Evolutionary conservation across 2,113 vertebrate genomes (phyloP), one percentile per base, ranked within the genome.

Genomic region (Mobula birostris): DNA sequence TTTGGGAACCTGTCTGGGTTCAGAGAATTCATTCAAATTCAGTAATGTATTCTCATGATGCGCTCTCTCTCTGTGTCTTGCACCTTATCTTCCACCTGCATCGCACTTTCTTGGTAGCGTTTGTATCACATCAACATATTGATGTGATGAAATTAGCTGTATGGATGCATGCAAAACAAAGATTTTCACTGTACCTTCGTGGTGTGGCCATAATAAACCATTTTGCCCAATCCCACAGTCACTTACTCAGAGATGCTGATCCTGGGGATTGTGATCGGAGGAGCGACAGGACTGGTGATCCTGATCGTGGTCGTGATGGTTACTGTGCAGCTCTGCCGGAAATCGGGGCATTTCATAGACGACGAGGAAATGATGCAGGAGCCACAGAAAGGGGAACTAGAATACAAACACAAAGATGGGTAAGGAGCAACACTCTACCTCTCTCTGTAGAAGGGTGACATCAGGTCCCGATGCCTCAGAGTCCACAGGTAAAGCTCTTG

Each of bases 201-300:
- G 48, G 48, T 48, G 48, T 48, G 48, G 48, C 48, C 1, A 1
- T 48, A 48, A 48, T 48, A 48, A 48, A 48, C 48, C 48, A 2
- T 48, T 48, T 48, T 48, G 1, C 48, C 48, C 48, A 48, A 48
- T 48, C 5, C 21, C 94, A 0, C 96, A 99, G 99, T 97, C 48
- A 97, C 87, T 0, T 97, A 98, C 96, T 98, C 98, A 0, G 98
- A 99, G 95, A 97, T 99, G 66, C 96, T 98, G 32, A 96, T 98
- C 94, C 96, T 99, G 95, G 96, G 95, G 0, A 94, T 98, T 94
- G 96, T 97, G 94, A 97, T 99, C 0, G 98, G 97, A 0, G 97
- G 97, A 0, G 97, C 97, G 1, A 98, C 98, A 1, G 94, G 95
- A 0, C 94, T 97, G 61, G 97, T 98, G 95, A 95, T 99, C 78